These are phyloP conservation scores for Microplitis deprimator DNA, from an alignment of 2,888 invertebrate genomes.

Conservation along the genomic window DNA sequence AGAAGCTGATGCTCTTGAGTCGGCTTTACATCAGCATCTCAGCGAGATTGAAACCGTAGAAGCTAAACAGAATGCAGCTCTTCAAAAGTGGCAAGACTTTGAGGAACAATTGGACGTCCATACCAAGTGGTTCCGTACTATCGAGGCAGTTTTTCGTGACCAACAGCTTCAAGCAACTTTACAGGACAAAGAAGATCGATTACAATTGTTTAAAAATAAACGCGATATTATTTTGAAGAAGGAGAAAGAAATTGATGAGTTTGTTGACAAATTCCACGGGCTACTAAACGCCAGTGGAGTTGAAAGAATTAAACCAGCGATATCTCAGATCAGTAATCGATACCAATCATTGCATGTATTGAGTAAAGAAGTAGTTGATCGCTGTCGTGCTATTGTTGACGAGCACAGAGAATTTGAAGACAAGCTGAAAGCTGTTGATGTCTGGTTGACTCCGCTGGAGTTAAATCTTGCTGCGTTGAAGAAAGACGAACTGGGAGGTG, in stretches of 20 bases:
- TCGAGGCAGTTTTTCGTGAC: conserved; percentile 88
- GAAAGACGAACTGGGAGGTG: conserved; percentile 75
- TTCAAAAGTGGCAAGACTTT: conserved; percentile 90
- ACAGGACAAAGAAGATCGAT: conserved; percentile 84
- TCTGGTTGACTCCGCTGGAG: conserved; percentile 86
- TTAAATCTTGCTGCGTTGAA: conserved; percentile 78
- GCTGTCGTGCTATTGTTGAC: conserved; percentile 86
- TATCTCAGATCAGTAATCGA: conserved; percentile 91
- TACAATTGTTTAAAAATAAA: conserved; percentile 81
- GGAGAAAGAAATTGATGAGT: conserved; percentile 89
- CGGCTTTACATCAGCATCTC: conserved; percentile 79
- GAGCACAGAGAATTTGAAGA: conserved; percentile 87
- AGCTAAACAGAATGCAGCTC: conserved; percentile 81
- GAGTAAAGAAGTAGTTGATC: conserved; percentile 88
- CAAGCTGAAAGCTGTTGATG: conserved; percentile 81
- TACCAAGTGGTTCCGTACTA: conserved; percentile 88
- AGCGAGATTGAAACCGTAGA: conserved; percentile 79
- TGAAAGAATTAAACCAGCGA: conserved; percentile 87
- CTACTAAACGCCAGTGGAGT: conserved; percentile 88
- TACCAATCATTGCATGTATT: conserved; percentile 86
- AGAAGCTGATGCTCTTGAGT: conserved; percentile 81
- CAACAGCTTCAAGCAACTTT: conserved; percentile 87
- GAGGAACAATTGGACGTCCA: conserved; percentile 86
- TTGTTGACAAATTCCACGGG: conserved; percentile 91
- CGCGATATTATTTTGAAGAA: conserved; percentile 84